Conservation (phyloP, 2,888 invertebrate species). For the Clivina fossor region DNA sequence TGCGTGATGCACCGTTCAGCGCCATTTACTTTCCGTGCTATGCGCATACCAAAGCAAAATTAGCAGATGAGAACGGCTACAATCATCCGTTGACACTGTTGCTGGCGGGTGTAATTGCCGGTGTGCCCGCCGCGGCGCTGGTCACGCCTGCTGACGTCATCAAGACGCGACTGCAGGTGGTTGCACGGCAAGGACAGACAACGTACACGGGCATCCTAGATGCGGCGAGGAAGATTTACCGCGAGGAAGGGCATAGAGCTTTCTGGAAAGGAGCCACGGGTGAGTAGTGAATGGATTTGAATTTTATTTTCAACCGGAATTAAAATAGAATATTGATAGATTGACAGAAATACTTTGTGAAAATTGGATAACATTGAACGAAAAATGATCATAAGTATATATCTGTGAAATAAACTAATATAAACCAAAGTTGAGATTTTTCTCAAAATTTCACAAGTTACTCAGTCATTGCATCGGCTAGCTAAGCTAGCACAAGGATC, state of each 20-base stretch:
- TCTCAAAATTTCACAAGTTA: too few species aligned
- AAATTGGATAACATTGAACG: too few species aligned
- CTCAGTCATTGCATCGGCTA: too few species aligned
- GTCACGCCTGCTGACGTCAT: constrained; percentile 99
- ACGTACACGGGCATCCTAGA: constrained; percentile 92
- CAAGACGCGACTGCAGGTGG: constrained; percentile 91
- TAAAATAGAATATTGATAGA: too few species aligned
- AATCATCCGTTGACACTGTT: constrained; percentile 86
- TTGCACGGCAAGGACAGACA: constrained; percentile 92
- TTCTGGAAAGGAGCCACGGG: constrained; percentile 97
- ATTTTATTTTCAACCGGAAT: too few species aligned
- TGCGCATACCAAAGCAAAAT: constrained; percentile 87
- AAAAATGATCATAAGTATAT: too few species aligned
- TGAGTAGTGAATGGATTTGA: constrained; percentile 54
- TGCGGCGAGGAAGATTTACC: constrained; percentile 88
- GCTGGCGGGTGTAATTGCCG: constrained; percentile 84
- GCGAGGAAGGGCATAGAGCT: constrained; percentile 91
- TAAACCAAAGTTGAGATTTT: too few species aligned
- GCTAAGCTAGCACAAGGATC: too few species aligned
- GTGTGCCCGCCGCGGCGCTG: constrained; percentile 94
- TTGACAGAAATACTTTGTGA: too few species aligned
- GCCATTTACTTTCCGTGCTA: constrained; percentile 98
- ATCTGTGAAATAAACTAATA: too few species aligned
- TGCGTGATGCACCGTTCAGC: constrained; percentile 95
- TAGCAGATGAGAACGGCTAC: constrained; percentile 96